Conservation (phyloP, 2,888 invertebrate species). For the Acrobasis repandana region DNA sequence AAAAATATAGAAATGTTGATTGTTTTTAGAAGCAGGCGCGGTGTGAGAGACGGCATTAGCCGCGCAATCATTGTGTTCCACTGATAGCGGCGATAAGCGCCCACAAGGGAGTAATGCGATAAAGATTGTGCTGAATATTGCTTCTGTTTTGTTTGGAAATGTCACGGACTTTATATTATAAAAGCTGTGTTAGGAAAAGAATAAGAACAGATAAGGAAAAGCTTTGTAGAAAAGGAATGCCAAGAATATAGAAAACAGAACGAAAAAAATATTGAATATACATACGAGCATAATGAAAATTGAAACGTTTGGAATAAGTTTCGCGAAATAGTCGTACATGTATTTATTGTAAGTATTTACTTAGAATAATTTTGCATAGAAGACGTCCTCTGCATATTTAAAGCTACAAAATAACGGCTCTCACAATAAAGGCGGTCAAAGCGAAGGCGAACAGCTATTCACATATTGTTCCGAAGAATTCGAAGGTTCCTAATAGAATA, state of each 20-base stretch:
- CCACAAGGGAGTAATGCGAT: slow-evolving; percentile 60
- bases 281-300: background rate
- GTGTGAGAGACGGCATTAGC: slow-evolving; percentile 35
- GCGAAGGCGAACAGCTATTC: slow-evolving; percentile 19
- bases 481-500: slow-evolving; percentile 13
- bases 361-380: slow-evolving; percentile 8
- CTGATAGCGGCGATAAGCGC: slow-evolving; percentile 65
- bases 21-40: slow-evolving; percentile 34
- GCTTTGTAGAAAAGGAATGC: background rate
- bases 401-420: slow-evolving; percentile 20
- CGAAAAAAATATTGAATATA: no score
- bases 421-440: slow-evolving; percentile 10
- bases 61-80: slow-evolving; percentile 52
- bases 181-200: slow-evolving; percentile 18
- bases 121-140: slow-evolving; percentile 22
- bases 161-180: slow-evolving; percentile 8
- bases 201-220: slow-evolving; percentile 3
- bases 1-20: slow-evolving; percentile 26
- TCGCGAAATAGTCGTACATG: background rate
- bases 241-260: background rate
- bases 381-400: slow-evolving; percentile 26
- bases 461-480: slow-evolving; percentile 13
- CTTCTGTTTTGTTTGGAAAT: slow-evolving; percentile 20
- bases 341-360: background rate
- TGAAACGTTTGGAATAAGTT: background rate